Percentiles rank a stretch among this genome's conserved stretches.
phyloP scores from a whole-genome alignment of 2,113 vertebrate species.

The Pseudonaja textilis region DNA sequence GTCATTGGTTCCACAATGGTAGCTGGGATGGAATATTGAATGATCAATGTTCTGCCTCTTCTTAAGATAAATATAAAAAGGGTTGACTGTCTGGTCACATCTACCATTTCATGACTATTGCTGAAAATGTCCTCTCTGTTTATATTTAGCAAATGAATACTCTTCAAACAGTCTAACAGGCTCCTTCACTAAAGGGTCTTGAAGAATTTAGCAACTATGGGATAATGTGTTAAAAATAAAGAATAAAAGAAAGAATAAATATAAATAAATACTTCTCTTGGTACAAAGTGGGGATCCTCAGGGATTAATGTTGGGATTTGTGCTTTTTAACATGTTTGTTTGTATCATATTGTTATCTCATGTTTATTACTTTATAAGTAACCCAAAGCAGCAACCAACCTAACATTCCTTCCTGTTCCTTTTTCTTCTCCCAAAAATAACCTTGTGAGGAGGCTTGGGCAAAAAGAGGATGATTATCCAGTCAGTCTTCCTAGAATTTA shows the following conservation, averaged over 20 bases:
- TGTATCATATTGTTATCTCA: not conserved
- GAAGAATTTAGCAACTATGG: not conserved
- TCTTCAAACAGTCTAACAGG: not conserved
- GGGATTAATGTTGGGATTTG: not conserved
- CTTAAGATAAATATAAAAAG: not conserved
- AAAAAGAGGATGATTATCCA: not conserved
- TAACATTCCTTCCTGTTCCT: not conserved
- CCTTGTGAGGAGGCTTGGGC: not conserved
- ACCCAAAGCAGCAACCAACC: not conserved
- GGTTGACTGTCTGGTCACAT: not conserved
- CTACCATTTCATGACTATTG: not conserved
- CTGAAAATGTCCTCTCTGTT: not conserved
- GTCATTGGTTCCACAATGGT: not conserved
- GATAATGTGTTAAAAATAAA: not conserved
- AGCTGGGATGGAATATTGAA: not conserved
- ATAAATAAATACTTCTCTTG: not conserved
- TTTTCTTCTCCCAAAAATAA: rapidly evolving
- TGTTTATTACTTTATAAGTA: not conserved
- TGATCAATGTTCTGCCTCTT: not conserved
- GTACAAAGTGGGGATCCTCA: not conserved
- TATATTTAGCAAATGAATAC: not conserved
- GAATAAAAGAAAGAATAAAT: not conserved
- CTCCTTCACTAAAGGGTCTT: not conserved
- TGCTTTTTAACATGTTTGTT: not conserved
- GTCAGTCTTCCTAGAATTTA: not conserved